Base-by-base conservation (phyloP, 1,140 invertebrate species). In the Mercenaria mercenaria region DNA sequence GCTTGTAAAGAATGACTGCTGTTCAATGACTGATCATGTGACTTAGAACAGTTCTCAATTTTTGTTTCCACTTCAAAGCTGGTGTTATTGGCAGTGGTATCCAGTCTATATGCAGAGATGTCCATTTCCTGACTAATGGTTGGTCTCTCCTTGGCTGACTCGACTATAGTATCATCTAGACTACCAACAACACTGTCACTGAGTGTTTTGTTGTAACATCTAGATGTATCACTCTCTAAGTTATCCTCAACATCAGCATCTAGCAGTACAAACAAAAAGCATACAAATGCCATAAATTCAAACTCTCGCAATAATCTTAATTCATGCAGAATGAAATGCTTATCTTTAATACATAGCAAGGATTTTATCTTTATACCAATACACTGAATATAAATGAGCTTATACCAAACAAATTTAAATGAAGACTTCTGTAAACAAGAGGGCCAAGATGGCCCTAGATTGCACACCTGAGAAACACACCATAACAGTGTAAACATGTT, bases 191-290 rank as follows among this genome's bases (percentile, higher is more conserved):
- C 39, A 85, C 79, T 79, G 37, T 87, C 85, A 77, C 85, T 87
- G 0, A 59, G 23, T 34, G 72, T 79, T 69, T 87, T 87, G 37
- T 43, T 79, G 56, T 88, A 84, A 56, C 81, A 89, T 76, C 82
- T 84, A 10, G 93, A 92, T 47, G 88, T 91, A 74, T 95, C 95
- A 91, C 92, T 93, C 50, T 95, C 95, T 29, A 94, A 32, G 82
- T 95, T 95, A 83, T 96, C 95, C 83, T 96, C 95, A 59, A 95
- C 91, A 89, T 96, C 95, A 81, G 95, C 95, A 93, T 95, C 95
- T 94, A 84, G 23, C 82, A 32, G 43, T 50, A 52, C n/a, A 74
- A 85, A 85, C 41, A 29, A 72, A 4, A 41, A 20, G 18, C 26
- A 8, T 37, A 80, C n/a, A 13, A 13, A 77, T 52, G 26, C 29